phyloP scores from a whole-genome alignment of 2,888 invertebrate species.

The Ectobius pallidus region DNA sequence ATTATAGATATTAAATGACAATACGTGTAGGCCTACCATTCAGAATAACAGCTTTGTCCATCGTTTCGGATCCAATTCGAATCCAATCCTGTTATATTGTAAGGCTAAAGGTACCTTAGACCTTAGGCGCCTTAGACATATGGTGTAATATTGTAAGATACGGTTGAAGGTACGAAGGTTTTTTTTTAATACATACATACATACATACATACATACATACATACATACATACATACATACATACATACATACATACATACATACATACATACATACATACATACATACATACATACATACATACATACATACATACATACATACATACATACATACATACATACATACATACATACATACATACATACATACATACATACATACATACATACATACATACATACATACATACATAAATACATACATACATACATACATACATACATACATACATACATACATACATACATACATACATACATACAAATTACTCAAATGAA shows the following conservation, averaged over 20 bases:
- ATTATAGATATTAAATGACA: too few species aligned
- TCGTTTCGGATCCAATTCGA: too few species aligned
- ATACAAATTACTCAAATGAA: too few species aligned
- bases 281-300: background rate
- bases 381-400: background rate
- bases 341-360: constrained; percentile 36
- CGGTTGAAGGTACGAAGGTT: too few species aligned
- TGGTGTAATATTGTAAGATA: too few species aligned
- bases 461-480: constrained; percentile 38
- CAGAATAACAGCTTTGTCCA: too few species aligned
- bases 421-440: background rate
- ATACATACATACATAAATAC: too few species aligned
- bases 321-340: background rate
- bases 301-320: background rate
- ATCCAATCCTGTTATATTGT: too few species aligned
- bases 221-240: constrained; percentile 37
- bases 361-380: constrained; percentile 40
- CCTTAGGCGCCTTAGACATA: too few species aligned
- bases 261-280: background rate
- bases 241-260: constrained; percentile 40
- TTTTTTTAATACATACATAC: too few species aligned
- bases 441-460: background rate
- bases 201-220: background rate
- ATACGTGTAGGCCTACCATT: too few species aligned
- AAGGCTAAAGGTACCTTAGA: too few species aligned